Base-by-base conservation (phyloP, 1,140 invertebrate species). In the Lucilia sericata region DNA sequence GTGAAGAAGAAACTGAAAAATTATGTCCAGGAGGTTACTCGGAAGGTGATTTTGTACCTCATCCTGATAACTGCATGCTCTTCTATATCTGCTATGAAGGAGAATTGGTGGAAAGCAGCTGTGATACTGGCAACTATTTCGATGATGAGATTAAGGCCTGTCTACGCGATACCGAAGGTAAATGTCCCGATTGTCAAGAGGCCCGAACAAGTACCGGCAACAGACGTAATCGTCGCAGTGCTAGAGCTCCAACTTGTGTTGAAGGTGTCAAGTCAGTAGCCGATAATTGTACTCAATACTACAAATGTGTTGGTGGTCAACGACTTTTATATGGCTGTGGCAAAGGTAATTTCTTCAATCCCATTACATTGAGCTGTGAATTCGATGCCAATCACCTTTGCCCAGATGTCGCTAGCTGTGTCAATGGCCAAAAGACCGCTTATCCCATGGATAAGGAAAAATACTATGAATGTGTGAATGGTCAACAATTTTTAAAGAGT, bases 31-130 rank as follows among this genome's bases (percentile, higher is more conserved):
- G 85, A 60, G 83, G 83, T 21, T 84, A 82, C 25, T 74, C 51
- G 36, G 82, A 84, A 21, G 85, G 85, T 21, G 82, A 82, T 17
- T 21, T 84, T 13, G 19, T 85, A 12, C 36, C 81, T 2, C 51
- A 85, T 83, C 83, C 85, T 2, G 21, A 74, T 25, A 83, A 84
- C 74, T 82, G 85, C 80, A 36, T 42, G 14, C 21, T 82, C 14
- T 85, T 76, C 81, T 85, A 85, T 13, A 82, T 84, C n/a, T 85
- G 85, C 14, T 74, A n/a, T 5, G 74, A 83, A 51, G 82, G 82
- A 1, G 65, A 83, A 74, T 65, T 84, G 7, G 14, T 74, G 14
- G 70, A 82, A 25, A 80, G 30, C n/a, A 70, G 55, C 60, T 85
- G 85, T 49, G 81, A 74, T 0, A 10, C 21, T 21, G 81, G 82